These are phyloP conservation scores for Acrobasis consociella DNA, from an alignment of 2,888 invertebrate genomes.

Conservation along the genomic window DNA sequence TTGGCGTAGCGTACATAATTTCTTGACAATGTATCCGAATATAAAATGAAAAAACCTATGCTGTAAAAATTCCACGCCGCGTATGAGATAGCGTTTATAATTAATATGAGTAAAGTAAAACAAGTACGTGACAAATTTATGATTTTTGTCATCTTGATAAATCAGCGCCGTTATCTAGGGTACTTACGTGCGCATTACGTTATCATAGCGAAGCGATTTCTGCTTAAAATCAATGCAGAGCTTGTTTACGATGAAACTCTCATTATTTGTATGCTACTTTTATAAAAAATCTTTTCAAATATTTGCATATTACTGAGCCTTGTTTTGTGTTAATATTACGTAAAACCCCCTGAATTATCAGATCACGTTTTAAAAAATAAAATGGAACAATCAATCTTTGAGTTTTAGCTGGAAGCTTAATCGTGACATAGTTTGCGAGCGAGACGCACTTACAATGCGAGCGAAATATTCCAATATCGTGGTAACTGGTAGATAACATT, in stretches of 20 bases:
- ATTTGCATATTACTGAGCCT: background rate
- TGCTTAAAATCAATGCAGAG: constrained; percentile 35
- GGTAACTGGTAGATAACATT: constrained; percentile 29
- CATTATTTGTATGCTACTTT: background rate
- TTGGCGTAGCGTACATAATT: constrained; percentile 21
- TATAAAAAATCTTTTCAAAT: background rate
- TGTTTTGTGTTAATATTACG: background rate
- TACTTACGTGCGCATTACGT: constrained; percentile 29
- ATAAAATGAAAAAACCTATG: constrained; percentile 11
- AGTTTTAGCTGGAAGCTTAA: no score
- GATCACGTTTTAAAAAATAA: no score
- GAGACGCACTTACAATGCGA: constrained; percentile 4
- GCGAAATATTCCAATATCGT: constrained; percentile 24
- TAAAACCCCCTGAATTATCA: background rate
- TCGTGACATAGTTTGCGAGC: background rate
- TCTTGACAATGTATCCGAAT: constrained; percentile 14
- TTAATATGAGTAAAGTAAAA: constrained; percentile 40
- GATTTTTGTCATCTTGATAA: constrained; percentile 63
- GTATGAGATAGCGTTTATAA: constrained; percentile 30
- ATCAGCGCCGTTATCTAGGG: constrained; percentile 58
- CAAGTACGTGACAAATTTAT: constrained; percentile 66
- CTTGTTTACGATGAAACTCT: constrained; percentile 39
- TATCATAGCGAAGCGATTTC: constrained; percentile 25
- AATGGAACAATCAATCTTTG: no score
- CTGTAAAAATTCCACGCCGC: constrained; percentile 47